Conservation (phyloP, 2,113 vertebrate genomes). For the Syrrhaptes paradoxus region DNA sequence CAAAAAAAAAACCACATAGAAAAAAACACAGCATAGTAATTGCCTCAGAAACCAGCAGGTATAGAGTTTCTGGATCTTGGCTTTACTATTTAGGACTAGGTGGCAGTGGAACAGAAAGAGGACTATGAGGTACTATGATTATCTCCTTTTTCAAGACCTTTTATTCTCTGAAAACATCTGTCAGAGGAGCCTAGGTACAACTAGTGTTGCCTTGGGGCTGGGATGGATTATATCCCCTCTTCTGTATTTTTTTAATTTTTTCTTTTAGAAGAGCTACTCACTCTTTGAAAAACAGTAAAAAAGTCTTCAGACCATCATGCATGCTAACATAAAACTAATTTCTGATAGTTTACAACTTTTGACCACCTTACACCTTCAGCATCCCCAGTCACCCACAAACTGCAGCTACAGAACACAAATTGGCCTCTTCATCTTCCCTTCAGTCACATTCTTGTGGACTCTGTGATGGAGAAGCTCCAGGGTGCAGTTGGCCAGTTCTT, state of each 20-base stretch:
- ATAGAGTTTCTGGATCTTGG: neutral
- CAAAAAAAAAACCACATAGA: neutral
- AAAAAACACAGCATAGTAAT: fast-evolving
- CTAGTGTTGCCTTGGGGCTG: neutral
- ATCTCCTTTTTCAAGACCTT: neutral
- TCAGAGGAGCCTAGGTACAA: neutral
- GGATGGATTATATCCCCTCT: neutral
- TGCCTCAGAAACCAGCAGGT: neutral
- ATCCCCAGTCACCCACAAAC: neutral
- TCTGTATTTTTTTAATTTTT: neutral
- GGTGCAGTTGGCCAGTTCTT: neutral
- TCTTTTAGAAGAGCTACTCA: neutral
- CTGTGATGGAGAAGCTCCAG: neutral
- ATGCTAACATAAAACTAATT: neutral
- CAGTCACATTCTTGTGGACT: neutral
- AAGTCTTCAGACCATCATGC: neutral
- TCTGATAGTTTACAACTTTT: neutral
- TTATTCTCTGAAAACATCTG: neutral
- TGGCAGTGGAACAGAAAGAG: neutral
- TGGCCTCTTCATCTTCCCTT: neutral
- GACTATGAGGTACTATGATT: neutral
- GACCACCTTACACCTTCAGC: neutral
- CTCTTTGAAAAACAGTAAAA: neutral
- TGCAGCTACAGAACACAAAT: neutral
- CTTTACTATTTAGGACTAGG: neutral